Base-by-base conservation (phyloP, 64 coral and sea anemone genomes). In the Astreopora myriophthalma region DNA sequence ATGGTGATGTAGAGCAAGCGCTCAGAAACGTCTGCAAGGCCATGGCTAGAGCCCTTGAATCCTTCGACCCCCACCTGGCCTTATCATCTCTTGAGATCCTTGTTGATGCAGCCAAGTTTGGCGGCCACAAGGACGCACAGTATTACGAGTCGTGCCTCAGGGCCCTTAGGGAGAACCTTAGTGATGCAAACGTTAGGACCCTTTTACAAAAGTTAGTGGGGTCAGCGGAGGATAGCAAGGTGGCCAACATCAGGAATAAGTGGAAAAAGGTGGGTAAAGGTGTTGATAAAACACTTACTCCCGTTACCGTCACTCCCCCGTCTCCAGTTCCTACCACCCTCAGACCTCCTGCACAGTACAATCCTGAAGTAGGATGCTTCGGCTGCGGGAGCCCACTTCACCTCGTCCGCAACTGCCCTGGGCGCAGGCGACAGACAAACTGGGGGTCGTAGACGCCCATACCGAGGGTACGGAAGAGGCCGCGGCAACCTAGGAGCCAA, bases 31-130 rank as follows among this genome's bases (percentile, higher is more conserved):
- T 73, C 28, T 7, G 69, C 11, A 73, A 73, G 69, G 69, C 34
- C 28, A 37, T 73, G 69, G 27, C 69, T n/a, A 30, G 69, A 37
- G 69, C 69, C 34, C 69, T 19, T 37, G 69, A 73, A 37, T 73
- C 69, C 27, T 73, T 73, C 22, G 69, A 73, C 22, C 28, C 69
- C 28, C 69, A 73, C 34, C 69, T 73, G 28, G 69, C 69, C 28
- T 5, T 73, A 30, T 73, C 69, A 37, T 73, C 69, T 73, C 34
- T 73, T 7, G 69, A 26, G 34, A 73, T 73, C 34, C 69, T 73
- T 26, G 69, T 73, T 33, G 69, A 73, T 37, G 69, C 69, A 30
- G 69, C 69, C 27, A 73, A 73, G 69, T 73, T 73, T 37, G 27
- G 28, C 11, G 27, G 28, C 28, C 69, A 73, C 34, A 73, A 73